Evolutionary conservation across 2,888 invertebrate genomes (phyloP), one percentile per base, ranked within the genome.

Genomic region (Tromatobia lineatoria): DNA sequence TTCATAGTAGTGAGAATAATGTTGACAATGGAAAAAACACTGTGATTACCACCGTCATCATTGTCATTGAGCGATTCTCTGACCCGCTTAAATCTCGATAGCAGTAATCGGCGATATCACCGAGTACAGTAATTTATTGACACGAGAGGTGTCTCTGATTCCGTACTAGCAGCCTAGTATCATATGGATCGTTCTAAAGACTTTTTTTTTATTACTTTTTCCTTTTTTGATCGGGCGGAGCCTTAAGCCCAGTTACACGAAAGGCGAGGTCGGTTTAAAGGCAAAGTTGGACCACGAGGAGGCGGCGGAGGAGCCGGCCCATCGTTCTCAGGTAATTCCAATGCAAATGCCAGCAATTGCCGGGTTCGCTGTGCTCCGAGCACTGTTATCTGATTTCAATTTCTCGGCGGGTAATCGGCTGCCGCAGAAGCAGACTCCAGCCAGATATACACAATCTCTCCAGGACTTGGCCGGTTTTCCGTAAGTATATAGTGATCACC

Each of bases 371-470:
- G 84, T 80, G 78, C 84, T 83, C 78, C 80, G 87, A 88, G 87
- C 85, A 88, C 88, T 88, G 89, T 87, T 90, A 91, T 91, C 91
- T 88, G 90, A 91, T 91, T 91, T 91, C 91, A 91, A 91, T 91
- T 91, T 90, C 88, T 88, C 87, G 83, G 70, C 78, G 82, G 78
- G 87, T 88, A 91, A 90, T 90, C 88, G 87, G 85, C 85, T 88
- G 87, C 88, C 47, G 84, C 77, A 80, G 85, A 84, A 86, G 83
- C 81, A 71, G 50, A 76, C 75, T 54, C 67, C 57, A 45, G 50
- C 15, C 25, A 71, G 52, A 81, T 78, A 70, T 74, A 64, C 75
- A 75, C 78, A 74, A 83, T 81, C 74, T 83, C 79, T 61, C 61
- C 66, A 29, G 79, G 52, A 59, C 47, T 80, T 69, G 79, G 70